Evolutionary conservation across 2,113 vertebrate species (phyloP).

Genomic region (Jacana jacana): DNA sequence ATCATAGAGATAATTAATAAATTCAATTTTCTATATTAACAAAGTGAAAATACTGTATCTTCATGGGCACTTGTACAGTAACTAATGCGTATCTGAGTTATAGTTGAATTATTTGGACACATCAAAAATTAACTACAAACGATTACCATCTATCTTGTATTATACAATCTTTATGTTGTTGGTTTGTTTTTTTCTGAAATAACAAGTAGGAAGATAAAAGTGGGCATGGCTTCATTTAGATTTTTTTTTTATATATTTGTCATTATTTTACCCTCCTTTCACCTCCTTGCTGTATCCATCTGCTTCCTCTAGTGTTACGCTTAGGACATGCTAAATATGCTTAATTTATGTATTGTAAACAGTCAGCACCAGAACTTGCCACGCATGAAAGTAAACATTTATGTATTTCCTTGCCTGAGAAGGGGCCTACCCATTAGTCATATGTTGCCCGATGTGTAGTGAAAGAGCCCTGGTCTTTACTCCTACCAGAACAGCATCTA

Average conservation of each 20-base stretch:
- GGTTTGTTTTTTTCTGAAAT: not conserved
- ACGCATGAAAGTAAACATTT: not conserved
- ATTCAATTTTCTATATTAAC: not conserved
- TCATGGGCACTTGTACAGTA: not conserved
- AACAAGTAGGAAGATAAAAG: not conserved
- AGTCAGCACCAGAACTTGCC: not conserved
- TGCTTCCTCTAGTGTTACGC: not conserved
- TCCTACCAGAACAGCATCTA: not conserved
- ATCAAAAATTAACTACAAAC: not conserved
- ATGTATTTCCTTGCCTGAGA: not conserved
- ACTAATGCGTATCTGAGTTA: not conserved
- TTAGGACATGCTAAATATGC: not conserved
- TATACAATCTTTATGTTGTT: not conserved
- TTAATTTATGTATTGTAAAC: not conserved
- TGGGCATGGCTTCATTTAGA: not conserved
- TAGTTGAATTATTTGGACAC: not conserved
- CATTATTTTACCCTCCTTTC: not conserved
- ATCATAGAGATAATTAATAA: not conserved
- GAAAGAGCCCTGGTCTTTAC: not conserved
- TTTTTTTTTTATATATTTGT: not conserved
- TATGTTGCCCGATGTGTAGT: rapidly evolving
- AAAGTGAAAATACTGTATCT: not conserved
- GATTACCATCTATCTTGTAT: not conserved
- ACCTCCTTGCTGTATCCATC: not conserved
- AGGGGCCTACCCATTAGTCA: not conserved